Evolutionary conservation across 23 tunicate genomes (phyloP), one percentile per base, ranked within the genome.

Genomic region (Phallusia fumigata): DNA sequence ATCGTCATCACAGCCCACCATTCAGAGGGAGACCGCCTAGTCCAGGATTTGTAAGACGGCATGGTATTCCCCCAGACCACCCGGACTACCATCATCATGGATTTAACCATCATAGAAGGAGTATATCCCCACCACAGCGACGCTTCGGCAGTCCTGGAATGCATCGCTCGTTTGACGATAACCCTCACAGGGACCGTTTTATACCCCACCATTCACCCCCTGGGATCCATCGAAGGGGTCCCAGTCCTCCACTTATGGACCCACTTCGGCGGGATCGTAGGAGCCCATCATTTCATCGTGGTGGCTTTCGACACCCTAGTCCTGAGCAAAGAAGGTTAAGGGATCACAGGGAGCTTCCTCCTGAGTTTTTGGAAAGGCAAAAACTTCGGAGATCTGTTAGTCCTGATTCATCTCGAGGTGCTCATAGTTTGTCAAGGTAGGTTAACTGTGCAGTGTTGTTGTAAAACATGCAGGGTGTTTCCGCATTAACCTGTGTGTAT

Each of bases 281-380:
- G 26, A 24, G 69, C 28, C 28, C 69, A 22, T 24, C 69, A 3
- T 58, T 58, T 58, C 69, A 58, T 58, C 69, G 28, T 16, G 69
- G 69, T 21, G 69, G 69, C 28, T 58, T 58, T 16, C 26, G 69
- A 24, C 69, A 58, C 13, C 69, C 69, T 3, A 58, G 91, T 81
- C 91, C 91, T 13, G 91, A 82, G 28, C 26, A 74, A 53, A 32
- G 78, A 28, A 76, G 83, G 47, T 30, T 75, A 30, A 52, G 91
- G 22, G 91, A 87, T 0, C 84, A 87, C 22, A 51, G 91, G 31
- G 91, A 87, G 26, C 50, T 87, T 5, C 91, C 91, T 22, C 86
- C 86, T 0, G 91, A 87, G 80, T 87, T 87, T 64, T 80, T 75
- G 19, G 91, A 87, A 32, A 40, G 91, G 35, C 76, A 84, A 80